A percentile compares a stretch with the other conserved stretches of the same genome.
phyloP scores from a whole-genome alignment of 1,140 invertebrate genomes.

The Pseudomyrmex concolor region DNA sequence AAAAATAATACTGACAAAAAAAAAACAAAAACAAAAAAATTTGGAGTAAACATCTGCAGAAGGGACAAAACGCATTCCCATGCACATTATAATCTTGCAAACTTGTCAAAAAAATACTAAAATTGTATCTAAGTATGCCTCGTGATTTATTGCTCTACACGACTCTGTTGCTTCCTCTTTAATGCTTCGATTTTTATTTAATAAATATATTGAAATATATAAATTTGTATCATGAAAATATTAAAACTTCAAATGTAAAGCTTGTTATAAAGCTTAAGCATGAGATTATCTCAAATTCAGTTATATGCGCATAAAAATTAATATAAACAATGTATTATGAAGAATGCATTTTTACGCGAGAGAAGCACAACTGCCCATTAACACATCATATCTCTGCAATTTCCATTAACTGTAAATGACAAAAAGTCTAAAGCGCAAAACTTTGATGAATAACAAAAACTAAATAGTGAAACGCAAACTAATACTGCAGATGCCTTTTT shows the following conservation, averaged over 20 bases:
- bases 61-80: slow-evolving; percentile 78
- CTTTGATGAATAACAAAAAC: not conserved
- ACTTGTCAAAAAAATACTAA: slow-evolving; percentile 46
- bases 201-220: not conserved
- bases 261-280: slow-evolving; percentile 49
- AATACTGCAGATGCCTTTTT: slow-evolving; percentile 32
- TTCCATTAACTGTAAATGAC: not conserved
- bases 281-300: slow-evolving; percentile 7
- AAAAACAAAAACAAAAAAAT: not conserved
- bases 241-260: slow-evolving; percentile 1
- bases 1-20: slow-evolving; percentile 34
- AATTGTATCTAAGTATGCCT: slow-evolving; percentile 19
- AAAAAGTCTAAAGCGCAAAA: slow-evolving; percentile 24
- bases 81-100: slow-evolving; percentile 74
- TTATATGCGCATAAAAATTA: slow-evolving; percentile 21
- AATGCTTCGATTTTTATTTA: not conserved
- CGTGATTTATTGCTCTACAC: slow-evolving; percentile 59
- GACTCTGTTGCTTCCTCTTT: not conserved
- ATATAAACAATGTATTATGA: slow-evolving; percentile 22
- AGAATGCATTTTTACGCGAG: slow-evolving; percentile 22
- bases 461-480: not conserved
- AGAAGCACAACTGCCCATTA: slow-evolving; percentile 13
- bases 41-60: slow-evolving; percentile 41
- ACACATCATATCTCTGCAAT: not conserved
- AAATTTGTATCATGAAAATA: not conserved